phyloP scores from a whole-genome alignment of 2,888 invertebrate genomes.

The Megamerina dolium region DNA sequence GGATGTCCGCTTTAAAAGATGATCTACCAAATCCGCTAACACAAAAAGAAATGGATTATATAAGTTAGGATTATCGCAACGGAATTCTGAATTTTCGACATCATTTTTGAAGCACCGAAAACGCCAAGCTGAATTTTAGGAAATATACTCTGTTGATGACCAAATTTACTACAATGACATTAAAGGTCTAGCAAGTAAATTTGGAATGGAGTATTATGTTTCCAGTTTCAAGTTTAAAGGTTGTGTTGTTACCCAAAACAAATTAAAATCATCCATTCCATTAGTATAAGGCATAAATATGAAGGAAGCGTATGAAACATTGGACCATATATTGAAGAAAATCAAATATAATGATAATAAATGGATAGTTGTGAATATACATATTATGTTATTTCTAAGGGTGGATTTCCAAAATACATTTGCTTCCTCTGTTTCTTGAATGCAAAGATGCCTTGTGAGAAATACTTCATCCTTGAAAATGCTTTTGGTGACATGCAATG shows the following conservation, averaged over 20 bases:
- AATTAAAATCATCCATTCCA: conserved; percentile 2
- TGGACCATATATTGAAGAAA: conserved; percentile 4
- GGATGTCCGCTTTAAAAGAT: too few species aligned
- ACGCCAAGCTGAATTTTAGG: too few species aligned
- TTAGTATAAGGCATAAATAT: conserved; percentile 5
- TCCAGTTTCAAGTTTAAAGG: neutral
- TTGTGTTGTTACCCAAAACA: conserved; percentile 2
- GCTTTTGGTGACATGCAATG: too few species aligned
- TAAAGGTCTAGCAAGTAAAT: too few species aligned
- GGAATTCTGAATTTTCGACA: too few species aligned
- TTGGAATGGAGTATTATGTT: neutral
- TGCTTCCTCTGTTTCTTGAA: neutral
- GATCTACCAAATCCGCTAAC: too few species aligned
- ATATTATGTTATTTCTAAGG: neutral
- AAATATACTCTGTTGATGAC: too few species aligned
- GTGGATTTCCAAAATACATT: conserved; percentile 2
- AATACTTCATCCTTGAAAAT: too few species aligned
- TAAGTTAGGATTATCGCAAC: too few species aligned
- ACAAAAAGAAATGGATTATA: too few species aligned
- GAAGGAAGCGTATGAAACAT: conserved; percentile 5
- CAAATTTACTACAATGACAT: neutral
- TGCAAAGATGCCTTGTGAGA: too few species aligned
- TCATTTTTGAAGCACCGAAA: too few species aligned
- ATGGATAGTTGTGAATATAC: neutral
- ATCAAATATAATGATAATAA: neutral